Conservation (phyloP, 2,888 invertebrate species). For the Latheticus oryzae region DNA sequence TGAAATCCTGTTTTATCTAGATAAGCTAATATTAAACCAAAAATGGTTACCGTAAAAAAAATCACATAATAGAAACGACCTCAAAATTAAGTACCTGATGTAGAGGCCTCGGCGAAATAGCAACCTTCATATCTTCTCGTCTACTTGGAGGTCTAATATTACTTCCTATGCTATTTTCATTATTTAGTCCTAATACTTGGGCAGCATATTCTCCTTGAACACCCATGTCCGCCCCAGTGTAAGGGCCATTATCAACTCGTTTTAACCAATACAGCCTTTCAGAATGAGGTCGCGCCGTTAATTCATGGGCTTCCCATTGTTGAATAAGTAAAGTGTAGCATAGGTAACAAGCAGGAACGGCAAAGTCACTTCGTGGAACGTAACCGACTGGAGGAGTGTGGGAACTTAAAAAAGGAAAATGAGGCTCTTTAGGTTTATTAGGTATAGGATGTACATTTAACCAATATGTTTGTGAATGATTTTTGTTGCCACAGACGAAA, state of each 20-base stretch:
- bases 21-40: slow-evolving; percentile 20
- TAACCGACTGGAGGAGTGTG: slow-evolving; percentile 89
- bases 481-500: slow-evolving; percentile 81
- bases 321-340: slow-evolving; percentile 88
- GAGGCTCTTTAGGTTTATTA: slow-evolving; percentile 80
- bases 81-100: slow-evolving; percentile 52
- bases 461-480: slow-evolving; percentile 72
- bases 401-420: slow-evolving; percentile 91
- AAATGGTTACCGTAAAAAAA: slow-evolving; percentile 14
- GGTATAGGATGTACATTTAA: slow-evolving; percentile 76
- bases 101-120: slow-evolving; percentile 57
- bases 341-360: slow-evolving; percentile 83
- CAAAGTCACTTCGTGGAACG: slow-evolving; percentile 57
- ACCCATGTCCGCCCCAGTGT: slow-evolving; percentile 89
- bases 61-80: slow-evolving; percentile 2
- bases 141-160: slow-evolving; percentile 42
- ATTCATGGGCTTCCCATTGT: slow-evolving; percentile 93
- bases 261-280: slow-evolving; percentile 94
- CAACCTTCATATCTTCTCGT: slow-evolving; percentile 55
- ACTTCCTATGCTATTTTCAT: slow-evolving; percentile 63
- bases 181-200: slow-evolving; percentile 82
- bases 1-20: slow-evolving; percentile 33
- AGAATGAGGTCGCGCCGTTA: slow-evolving; percentile 81
- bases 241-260: slow-evolving; percentile 89
- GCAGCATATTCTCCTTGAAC: slow-evolving; percentile 90